Evolutionary conservation across 2,888 invertebrate genomes (phyloP), one percentile per base, ranked within the genome.

Genomic region (Apotomis turbidana): DNA sequence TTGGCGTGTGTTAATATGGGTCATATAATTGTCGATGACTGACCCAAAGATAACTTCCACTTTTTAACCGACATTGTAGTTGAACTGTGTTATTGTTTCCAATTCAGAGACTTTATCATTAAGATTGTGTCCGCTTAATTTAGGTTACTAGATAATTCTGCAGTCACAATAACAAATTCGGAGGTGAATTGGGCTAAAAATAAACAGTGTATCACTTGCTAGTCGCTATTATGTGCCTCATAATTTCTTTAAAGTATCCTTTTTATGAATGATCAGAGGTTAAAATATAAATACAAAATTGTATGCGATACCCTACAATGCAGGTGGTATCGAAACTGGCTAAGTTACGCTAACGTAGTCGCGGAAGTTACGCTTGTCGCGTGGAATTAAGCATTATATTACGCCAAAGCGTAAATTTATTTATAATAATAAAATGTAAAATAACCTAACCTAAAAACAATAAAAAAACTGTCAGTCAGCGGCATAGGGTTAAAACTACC

Each of bases 81-180:
- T 83, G 79, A 81, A 83, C 80, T 81, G 79, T 83, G 84, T 87
- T 86, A 91, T 91, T 92, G 90, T 91, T 87, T 88, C 82, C 81
- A 85, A 81, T 84, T 85, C 82, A 71, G 81, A 81, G 75, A 77
- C 75, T 79, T 86, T 90, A 90, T 90, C 90, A 82, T 81, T 81
- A 80, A 82, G 83, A 87, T 82, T 85, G 78, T 78, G 81, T 80
- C 79, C 78, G 78, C 78, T 64, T 76, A 83, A 90, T 87, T 86
- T 88, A 83, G 91, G 90, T 90, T 88, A 87, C 74, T 75, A 76
- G 85, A 87, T 87, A 89, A 85, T 77, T 80, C 76, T 83, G 81
- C 79, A 79, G 77, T 79, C 75, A 70, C 63, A 77, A 79, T 75
- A 78, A 78, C 79, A 79, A 80, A 79, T 81, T 76, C 76, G 75